phyloP scores from a whole-genome alignment of 2,113 vertebrate species.

The Melozone crissalis region DNA sequence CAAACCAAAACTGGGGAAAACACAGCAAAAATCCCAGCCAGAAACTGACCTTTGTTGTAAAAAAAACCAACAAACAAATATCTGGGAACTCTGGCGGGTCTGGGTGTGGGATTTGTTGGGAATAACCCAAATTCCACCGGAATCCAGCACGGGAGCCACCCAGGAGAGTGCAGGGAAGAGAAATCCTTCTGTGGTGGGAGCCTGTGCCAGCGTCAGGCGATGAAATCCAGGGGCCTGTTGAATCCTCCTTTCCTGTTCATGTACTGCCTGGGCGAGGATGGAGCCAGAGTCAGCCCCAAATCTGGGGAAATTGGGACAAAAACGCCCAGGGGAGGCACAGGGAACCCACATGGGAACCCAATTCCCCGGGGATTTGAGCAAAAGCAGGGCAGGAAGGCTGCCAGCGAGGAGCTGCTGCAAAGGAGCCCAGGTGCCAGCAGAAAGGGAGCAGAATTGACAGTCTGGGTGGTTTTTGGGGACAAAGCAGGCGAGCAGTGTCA shows the following conservation, averaged over 20 bases:
- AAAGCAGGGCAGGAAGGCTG: not conserved
- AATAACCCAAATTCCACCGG: constrained; percentile 4
- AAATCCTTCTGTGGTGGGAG: not conserved
- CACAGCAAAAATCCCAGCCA: not conserved
- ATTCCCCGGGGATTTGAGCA: not conserved
- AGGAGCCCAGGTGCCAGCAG: not conserved
- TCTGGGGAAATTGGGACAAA: fast-evolving
- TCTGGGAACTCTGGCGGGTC: not conserved
- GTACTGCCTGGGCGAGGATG: constrained; percentile 82
- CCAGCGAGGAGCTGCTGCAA: not conserved
- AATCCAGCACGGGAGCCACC: not conserved
- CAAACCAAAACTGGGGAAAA: not conserved
- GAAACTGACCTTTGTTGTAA: not conserved
- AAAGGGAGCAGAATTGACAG: not conserved
- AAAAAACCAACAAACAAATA: not conserved
- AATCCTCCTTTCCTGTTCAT: constrained; percentile 99
- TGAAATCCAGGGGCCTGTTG: constrained; percentile 98
- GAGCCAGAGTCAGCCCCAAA: not conserved
- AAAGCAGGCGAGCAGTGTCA: fast-evolving
- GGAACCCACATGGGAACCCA: not conserved
- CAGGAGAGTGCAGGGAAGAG: not conserved
- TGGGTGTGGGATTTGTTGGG: not conserved
- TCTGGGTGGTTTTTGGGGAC: not conserved
- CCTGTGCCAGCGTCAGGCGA: constrained; percentile 77
- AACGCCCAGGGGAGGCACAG: fast-evolving